phyloP scores from a whole-genome alignment of 2,113 vertebrate genomes.

The Aptenodytes forsteri region DNA sequence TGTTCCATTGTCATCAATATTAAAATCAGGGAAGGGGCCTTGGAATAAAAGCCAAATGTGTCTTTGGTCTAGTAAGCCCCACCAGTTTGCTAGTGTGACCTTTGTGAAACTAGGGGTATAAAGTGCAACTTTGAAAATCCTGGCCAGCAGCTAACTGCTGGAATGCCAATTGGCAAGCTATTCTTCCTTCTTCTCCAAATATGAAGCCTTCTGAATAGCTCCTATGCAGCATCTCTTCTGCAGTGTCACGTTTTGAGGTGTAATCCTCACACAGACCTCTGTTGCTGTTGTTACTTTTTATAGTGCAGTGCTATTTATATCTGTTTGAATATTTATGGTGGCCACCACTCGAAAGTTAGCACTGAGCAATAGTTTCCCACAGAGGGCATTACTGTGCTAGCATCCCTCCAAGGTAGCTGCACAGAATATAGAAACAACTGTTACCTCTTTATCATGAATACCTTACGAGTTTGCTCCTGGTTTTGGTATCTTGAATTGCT shows the following conservation, averaged over 20 bases:
- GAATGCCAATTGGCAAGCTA: not conserved
- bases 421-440: not conserved
- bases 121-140: constrained; percentile 1
- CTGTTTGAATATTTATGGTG: not conserved
- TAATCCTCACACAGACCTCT: not conserved
- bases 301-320: not conserved
- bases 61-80: not conserved
- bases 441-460: not conserved
- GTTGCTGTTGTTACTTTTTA: not conserved
- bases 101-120: not conserved
- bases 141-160: not conserved
- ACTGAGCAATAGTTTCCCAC: not conserved
- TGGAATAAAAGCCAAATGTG: not conserved
- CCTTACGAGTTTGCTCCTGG: not conserved
- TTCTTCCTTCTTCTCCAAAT: not conserved
- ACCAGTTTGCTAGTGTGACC: not conserved
- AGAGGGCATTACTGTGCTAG: not conserved
- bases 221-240: not conserved
- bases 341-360: not conserved
- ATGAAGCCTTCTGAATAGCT: not conserved
- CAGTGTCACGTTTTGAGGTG: not conserved
- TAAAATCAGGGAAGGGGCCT: not conserved
- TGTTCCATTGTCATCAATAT: not conserved
- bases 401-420: not conserved
- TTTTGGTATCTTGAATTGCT: not conserved